Conservation (phyloP, 2,888 invertebrate species). For the Agriopis marginaria region DNA sequence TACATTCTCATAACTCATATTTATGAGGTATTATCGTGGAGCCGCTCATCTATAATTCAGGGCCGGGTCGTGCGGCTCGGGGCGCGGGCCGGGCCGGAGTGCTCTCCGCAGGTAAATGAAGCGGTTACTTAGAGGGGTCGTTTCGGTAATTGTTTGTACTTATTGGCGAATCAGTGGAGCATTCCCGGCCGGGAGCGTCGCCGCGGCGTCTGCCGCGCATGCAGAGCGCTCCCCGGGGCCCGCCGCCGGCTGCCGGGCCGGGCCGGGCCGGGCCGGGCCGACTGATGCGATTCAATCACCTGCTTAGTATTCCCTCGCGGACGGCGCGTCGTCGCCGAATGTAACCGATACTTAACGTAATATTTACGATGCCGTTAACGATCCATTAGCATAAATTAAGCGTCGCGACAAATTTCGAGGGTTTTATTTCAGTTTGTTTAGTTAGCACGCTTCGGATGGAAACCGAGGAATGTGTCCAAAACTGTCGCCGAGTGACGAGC, state of each 20-base stretch:
- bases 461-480: conserved; percentile 64
- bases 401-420: conserved; percentile 69
- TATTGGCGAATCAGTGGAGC: conserved; percentile 22
- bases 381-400: conserved; percentile 80
- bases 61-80: background rate
- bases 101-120: conserved; percentile 31
- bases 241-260: background rate
- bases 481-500: conserved; percentile 35
- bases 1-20: conserved; percentile 52
- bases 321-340: conserved; percentile 33
- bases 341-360: conserved; percentile 63
- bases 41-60: conserved; percentile 46
- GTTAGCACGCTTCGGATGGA: conserved; percentile 57
- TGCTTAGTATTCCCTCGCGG: conserved; percentile 30
- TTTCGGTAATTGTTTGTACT: conserved; percentile 35
- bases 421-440: conserved; percentile 64
- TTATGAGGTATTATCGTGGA: conserved; percentile 44
- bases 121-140: conserved; percentile 14
- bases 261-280: background rate
- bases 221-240: conserved; percentile 26
- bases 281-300: background rate
- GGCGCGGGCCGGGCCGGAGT: background rate
- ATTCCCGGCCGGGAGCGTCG: conserved; percentile 1
- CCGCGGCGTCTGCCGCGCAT: conserved; percentile 31
- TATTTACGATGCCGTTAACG: conserved; percentile 69